A percentile compares a stretch with the other conserved stretches of the same genome.
Evolutionary conservation across 2,888 invertebrate species (phyloP).

Genomic region (Cerastis rubricosa): DNA sequence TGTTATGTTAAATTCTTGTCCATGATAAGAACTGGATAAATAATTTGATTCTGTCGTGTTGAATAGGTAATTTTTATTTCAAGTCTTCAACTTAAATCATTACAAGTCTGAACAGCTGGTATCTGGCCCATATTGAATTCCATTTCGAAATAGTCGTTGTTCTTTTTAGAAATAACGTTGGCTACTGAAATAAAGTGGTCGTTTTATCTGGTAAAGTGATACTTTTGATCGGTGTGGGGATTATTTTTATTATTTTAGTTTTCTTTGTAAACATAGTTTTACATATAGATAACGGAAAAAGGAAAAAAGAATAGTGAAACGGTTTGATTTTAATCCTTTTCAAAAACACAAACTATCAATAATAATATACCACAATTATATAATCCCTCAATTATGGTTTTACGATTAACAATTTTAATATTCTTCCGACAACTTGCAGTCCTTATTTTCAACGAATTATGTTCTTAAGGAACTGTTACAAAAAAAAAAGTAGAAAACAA

Average conservation of each 20-base stretch:
- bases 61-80: constrained; percentile 25
- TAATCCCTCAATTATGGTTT: not conserved
- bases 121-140: constrained; percentile 46
- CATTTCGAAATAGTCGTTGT: constrained; percentile 43
- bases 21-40: constrained; percentile 9
- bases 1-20: not conserved
- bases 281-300: not conserved
- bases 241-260: not conserved
- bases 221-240: not conserved
- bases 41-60: constrained; percentile 25
- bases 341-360: not conserved
- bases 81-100: constrained; percentile 21
- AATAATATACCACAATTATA: not conserved
- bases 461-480: not conserved
- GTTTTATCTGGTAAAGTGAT: constrained; percentile 14
- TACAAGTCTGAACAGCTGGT: constrained; percentile 13
- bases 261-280: not conserved
- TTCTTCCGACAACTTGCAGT: not conserved
- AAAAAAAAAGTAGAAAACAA: constrained; percentile 22
- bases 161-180: constrained; percentile 39
- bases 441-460: not conserved
- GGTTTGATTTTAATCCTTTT: not conserved
- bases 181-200: constrained; percentile 30
- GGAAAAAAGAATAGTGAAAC: not conserved
- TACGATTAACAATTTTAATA: constrained; percentile 1